A percentile compares a stretch with the other conserved stretches of the same genome.
Conservation (phyloP, 2,797 vertebrate species). For the Otolemur crassicaudatus region DNA sequence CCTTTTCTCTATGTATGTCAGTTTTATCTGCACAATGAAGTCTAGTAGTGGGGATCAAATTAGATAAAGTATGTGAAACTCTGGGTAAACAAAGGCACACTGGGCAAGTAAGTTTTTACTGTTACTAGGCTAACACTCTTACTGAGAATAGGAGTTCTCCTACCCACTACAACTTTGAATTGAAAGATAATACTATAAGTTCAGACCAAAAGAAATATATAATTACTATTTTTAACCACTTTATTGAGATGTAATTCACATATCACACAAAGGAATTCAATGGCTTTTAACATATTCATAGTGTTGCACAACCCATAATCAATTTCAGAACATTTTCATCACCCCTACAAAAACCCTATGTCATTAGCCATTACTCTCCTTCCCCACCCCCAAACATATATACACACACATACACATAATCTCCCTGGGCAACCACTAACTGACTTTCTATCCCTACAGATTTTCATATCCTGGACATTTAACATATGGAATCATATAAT, state of each 20-base stretch:
- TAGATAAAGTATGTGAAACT: neutral
- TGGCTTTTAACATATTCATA: constrained; percentile 26
- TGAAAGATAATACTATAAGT: constrained; percentile 34
- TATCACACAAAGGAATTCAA: constrained; percentile 42
- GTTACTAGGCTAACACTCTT: neutral
- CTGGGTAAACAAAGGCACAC: neutral
- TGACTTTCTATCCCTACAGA: neutral
- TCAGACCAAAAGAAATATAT: constrained; percentile 34
- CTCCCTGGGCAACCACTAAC: neutral
- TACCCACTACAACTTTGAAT: neutral
- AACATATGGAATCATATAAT: neutral
- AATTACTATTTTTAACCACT: constrained; percentile 10
- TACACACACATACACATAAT: neutral
- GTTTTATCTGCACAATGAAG: neutral
- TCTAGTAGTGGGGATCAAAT: neutral
- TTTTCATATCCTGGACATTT: constrained; percentile 1
- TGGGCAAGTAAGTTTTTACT: neutral
- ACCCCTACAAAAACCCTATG: neutral
- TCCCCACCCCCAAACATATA: neutral
- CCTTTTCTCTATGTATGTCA: constrained; percentile 17
- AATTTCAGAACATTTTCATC: constrained; percentile 1
- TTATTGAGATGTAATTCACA: constrained; percentile 54
- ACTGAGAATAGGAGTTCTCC: constrained; percentile 6
- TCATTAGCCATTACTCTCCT: neutral
- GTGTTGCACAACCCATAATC: neutral